phyloP scores from a whole-genome alignment of 1,140 invertebrate genomes.

The Drosophila watanabei region DNA sequence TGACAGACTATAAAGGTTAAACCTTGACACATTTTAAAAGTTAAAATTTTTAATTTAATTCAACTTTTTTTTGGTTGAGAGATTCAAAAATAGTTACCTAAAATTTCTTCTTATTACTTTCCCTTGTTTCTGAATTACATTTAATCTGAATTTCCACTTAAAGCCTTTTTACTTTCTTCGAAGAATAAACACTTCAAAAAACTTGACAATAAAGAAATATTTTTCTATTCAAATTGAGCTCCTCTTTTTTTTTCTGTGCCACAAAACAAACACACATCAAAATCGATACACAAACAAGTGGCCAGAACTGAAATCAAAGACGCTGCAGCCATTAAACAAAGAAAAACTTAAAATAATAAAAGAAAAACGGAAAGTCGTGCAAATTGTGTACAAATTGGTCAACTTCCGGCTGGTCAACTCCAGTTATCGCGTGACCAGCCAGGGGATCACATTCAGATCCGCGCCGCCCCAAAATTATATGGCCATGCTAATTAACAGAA shows the following conservation, averaged over 20 bases:
- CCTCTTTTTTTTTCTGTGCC: neutral
- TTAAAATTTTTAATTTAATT: too few species aligned
- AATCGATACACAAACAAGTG: slow-evolving; percentile 47
- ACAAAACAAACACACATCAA: slow-evolving; percentile 21
- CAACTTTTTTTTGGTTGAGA: too few species aligned
- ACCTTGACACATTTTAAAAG: too few species aligned
- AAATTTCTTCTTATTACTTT: neutral
- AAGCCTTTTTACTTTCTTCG: neutral
- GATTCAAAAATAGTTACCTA: too few species aligned
- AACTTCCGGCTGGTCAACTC: slow-evolving; percentile 65
- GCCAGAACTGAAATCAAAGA: slow-evolving; percentile 63
- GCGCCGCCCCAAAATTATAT: slow-evolving; percentile 46
- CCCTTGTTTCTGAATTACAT: neutral
- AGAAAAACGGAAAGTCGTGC: slow-evolving; percentile 40
- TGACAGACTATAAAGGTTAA: too few species aligned
- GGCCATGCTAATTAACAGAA: slow-evolving; percentile 78
- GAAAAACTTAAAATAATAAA: slow-evolving; percentile 14
- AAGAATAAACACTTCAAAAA: neutral
- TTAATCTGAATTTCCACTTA: too few species aligned
- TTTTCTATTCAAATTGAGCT: neutral
- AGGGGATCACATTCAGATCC: slow-evolving; percentile 16
- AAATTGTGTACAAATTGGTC: slow-evolving; percentile 66
- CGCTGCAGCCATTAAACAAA: slow-evolving; percentile 32
- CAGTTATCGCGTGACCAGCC: slow-evolving; percentile 58
- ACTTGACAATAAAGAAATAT: neutral